A percentile compares a stretch with the other conserved stretches of the same genome.
phyloP scores from a whole-genome alignment of 2,888 invertebrate genomes.

The Leptopilina myrica region DNA sequence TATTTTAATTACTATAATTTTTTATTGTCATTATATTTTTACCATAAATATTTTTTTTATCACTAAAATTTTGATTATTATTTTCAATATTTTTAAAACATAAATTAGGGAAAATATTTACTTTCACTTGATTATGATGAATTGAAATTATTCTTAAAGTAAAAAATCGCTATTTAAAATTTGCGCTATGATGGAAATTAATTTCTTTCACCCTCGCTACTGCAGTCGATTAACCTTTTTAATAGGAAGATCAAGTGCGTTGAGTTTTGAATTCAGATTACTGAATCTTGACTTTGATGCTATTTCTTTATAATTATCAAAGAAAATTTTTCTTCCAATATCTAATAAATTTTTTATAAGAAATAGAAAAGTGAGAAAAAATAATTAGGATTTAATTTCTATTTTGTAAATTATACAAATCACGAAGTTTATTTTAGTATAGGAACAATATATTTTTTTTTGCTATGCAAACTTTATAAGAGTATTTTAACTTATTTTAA shows the following conservation, averaged over 20 bases:
- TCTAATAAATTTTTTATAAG: too few species aligned
- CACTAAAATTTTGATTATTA: too few species aligned
- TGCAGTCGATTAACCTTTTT: constrained; percentile 40
- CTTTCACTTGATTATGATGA: neutral
- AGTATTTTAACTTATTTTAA: neutral
- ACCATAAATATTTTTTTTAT: too few species aligned
- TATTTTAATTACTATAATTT: too few species aligned
- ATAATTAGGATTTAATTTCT: neutral
- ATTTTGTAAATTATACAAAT: neutral
- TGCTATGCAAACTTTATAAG: neutral
- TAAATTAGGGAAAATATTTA: neutral
- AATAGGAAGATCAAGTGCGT: constrained; percentile 43
- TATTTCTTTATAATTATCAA: neutral
- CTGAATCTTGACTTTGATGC: constrained; percentile 9
- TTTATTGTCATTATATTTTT: too few species aligned
- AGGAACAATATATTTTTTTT: neutral
- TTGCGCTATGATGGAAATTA: neutral
- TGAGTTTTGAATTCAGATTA: constrained; percentile 26
- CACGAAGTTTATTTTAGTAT: neutral
- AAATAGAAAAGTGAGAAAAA: neutral
- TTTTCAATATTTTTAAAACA: too few species aligned
- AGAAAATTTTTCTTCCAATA: neutral
- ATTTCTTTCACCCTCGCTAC: constrained; percentile 9
- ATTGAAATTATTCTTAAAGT: neutral
- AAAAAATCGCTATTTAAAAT: neutral